phyloP scores from a whole-genome alignment of 1,140 invertebrate genomes.

The Coptotermes formosanus region DNA sequence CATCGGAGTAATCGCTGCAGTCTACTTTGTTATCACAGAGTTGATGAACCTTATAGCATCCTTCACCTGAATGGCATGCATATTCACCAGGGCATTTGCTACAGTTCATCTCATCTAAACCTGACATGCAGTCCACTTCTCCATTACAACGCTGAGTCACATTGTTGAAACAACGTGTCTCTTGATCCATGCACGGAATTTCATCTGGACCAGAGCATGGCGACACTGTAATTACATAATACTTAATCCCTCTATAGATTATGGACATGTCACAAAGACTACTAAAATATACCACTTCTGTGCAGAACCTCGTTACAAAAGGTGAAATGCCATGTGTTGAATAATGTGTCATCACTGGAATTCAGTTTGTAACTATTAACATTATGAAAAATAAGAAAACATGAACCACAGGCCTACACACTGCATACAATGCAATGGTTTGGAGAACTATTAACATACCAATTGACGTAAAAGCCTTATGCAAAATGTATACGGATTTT shows the following conservation, averaged over 20 bases:
- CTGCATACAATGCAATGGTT: too few relatives aligned
- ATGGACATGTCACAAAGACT: neutral
- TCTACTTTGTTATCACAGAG: conserved; percentile 26
- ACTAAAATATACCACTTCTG: too few relatives aligned
- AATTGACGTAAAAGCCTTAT: too few relatives aligned
- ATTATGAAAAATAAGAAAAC: too few relatives aligned
- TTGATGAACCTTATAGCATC: conserved; percentile 28
- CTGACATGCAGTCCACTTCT: conserved; percentile 24
- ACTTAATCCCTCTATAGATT: neutral
- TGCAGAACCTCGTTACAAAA: neutral
- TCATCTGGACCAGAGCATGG: neutral
- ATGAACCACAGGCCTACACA: too few relatives aligned
- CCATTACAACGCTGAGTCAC: conserved; percentile 29
- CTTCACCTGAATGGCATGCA: conserved; percentile 17
- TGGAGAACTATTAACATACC: too few relatives aligned
- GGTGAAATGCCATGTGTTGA: neutral
- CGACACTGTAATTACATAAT: neutral
- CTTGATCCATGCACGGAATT: neutral
- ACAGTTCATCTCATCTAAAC: conserved; percentile 26
- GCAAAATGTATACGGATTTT: too few relatives aligned
- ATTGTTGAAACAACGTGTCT: conserved; percentile 19
- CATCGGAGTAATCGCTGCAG: conserved; percentile 29
- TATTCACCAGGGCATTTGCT: neutral
- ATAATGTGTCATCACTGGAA: neutral
- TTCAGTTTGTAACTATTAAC: too few relatives aligned